phyloP scores from a whole-genome alignment of 2,797 vertebrate genomes.

The Cossypha polioptera region DNA sequence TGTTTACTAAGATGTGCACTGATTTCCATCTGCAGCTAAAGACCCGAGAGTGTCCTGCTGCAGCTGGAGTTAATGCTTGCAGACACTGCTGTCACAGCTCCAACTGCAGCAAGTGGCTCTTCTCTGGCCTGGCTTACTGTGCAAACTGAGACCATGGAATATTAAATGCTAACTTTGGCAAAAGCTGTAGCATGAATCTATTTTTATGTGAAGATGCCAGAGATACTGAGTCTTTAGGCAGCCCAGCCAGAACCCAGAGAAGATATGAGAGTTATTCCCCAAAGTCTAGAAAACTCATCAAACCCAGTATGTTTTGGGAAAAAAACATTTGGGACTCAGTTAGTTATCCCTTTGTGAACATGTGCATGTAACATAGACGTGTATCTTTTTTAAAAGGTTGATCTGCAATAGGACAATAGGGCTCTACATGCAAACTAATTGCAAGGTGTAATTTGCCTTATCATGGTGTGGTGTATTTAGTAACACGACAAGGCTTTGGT shows the following conservation, averaged over 20 bases:
- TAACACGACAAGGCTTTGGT: neutral
- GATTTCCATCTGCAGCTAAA: neutral
- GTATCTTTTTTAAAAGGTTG: neutral
- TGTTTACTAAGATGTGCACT: neutral
- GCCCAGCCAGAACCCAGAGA: neutral
- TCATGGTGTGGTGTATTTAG: neutral
- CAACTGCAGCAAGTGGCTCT: neutral
- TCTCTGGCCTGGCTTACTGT: neutral
- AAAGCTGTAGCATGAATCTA: neutral
- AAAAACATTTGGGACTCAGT: neutral
- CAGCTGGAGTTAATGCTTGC: neutral
- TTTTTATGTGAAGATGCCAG: neutral
- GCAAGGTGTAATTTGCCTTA: neutral
- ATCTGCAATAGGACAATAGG: neutral
- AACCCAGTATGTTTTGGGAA: neutral
- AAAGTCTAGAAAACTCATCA: neutral
- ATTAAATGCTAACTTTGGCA: neutral
- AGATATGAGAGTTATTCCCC: neutral
- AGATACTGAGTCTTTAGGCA: neutral
- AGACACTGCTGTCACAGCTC: neutral
- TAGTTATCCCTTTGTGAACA: neutral
- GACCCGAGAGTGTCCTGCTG: neutral
- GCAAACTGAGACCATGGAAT: neutral
- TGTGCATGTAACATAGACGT: neutral
- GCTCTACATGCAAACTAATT: neutral